A percentile compares a stretch with the other conserved stretches of the same genome.
phyloP scores from a whole-genome alignment of 2,113 vertebrate species.

The Catharus bicknelli region DNA sequence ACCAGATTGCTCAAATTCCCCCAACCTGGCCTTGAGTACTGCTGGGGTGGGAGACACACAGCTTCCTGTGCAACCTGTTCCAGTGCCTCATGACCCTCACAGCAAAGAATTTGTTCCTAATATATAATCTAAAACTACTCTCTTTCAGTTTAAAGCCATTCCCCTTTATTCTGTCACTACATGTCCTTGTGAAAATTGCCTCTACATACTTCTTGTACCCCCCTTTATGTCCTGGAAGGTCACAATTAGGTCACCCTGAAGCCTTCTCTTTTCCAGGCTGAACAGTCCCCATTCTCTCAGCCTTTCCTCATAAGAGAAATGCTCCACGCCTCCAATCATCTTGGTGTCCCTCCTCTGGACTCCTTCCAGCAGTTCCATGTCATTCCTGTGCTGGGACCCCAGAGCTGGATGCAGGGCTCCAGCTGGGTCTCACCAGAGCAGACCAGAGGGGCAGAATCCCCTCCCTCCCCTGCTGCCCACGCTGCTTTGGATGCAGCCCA shows the following conservation, averaged over 20 bases:
- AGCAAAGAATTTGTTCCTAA: not conserved
- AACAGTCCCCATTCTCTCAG: not conserved
- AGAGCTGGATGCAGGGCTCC: not conserved
- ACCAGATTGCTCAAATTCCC: not conserved
- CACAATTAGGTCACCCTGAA: not conserved
- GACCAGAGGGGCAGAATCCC: not conserved
- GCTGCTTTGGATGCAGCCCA: not conserved
- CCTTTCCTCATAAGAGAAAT: not conserved
- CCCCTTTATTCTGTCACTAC: not conserved
- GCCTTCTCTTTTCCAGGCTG: not conserved
- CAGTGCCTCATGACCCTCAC: not conserved
- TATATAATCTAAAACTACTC: not conserved
- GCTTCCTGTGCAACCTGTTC: not conserved
- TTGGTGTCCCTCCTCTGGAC: not conserved
- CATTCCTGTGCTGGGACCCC: not conserved
- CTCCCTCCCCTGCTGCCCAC: not conserved
- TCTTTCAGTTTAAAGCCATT: not conserved
- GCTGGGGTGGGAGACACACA: no score
- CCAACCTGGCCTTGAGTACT: not conserved
- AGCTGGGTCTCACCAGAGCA: not conserved
- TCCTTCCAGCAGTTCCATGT: accelerated
- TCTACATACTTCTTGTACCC: not conserved
- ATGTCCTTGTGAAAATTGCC: not conserved
- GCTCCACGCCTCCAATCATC: not conserved
- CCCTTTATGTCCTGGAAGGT: not conserved